Conservation (phyloP, 2,888 invertebrate species). For the Bembecia ichneumoniformis region DNA sequence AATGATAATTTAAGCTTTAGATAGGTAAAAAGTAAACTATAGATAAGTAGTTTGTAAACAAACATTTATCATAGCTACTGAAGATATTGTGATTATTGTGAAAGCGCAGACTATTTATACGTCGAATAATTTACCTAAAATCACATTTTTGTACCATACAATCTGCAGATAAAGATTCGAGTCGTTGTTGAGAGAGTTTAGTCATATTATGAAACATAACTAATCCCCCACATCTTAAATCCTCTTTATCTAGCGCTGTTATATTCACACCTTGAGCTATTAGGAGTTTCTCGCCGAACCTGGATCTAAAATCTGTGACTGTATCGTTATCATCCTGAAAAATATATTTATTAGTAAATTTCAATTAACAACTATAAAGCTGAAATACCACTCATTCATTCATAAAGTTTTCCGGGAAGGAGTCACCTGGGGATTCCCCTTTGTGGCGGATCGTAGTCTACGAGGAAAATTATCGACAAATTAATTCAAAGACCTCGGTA, state of each 20-base stretch:
- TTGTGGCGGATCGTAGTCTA: no score
- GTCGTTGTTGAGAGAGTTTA: slow-evolving; percentile 63
- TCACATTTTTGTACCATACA: slow-evolving; percentile 85
- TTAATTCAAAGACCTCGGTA: no score
- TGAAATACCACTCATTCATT: no score
- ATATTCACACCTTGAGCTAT: slow-evolving; percentile 79
- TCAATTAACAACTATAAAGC: no score
- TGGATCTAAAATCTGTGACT: slow-evolving; percentile 80
- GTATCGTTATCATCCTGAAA: slow-evolving; percentile 78
- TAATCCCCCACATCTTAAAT: slow-evolving; percentile 81
- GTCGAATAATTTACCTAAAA: slow-evolving; percentile 62
- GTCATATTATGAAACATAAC: slow-evolving; percentile 79
- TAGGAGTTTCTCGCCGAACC: slow-evolving; percentile 77
- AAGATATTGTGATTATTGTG: neutral
- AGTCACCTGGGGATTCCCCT: no score
- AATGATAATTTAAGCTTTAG: slow-evolving; percentile 17
- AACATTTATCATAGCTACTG: neutral
- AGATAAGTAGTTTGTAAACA: slow-evolving; percentile 15
- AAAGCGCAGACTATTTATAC: neutral
- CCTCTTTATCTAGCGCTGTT: slow-evolving; percentile 80
- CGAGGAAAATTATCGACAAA: no score
- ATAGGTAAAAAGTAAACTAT: slow-evolving; percentile 23
- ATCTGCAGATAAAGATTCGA: slow-evolving; percentile 75
- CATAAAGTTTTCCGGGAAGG: no score
- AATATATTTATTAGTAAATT: neutral